Evolutionary conservation across 2,113 vertebrate species (phyloP).

Genomic region (Oxyura jamaicensis): DNA sequence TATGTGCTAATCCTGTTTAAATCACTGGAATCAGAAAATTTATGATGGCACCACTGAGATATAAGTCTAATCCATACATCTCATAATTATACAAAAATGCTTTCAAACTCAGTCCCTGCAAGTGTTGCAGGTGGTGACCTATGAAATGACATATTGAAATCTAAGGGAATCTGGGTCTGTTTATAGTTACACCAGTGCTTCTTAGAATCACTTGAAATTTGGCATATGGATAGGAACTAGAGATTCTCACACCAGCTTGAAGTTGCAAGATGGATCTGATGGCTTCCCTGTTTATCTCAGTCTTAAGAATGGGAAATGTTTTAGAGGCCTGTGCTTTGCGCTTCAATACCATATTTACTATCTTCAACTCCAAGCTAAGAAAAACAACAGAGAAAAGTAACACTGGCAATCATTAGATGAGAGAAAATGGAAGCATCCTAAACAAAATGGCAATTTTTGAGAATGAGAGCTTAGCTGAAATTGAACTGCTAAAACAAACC

Average conservation of each 20-base stretch:
- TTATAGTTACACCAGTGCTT: background rate
- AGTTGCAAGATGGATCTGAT: slow-evolving; percentile 1
- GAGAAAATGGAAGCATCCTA: background rate
- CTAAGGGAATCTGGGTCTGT: background rate
- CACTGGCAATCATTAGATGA: background rate
- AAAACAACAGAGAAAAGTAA: slow-evolving; percentile 16
- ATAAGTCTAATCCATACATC: background rate
- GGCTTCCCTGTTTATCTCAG: background rate
- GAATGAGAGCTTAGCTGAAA: background rate
- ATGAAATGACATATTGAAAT: background rate
- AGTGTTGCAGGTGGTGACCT: background rate
- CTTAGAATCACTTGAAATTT: background rate
- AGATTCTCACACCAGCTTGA: background rate
- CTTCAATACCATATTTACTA: background rate
- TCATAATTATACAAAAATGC: background rate
- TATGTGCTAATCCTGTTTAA: background rate
- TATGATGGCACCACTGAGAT: background rate
- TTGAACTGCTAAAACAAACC: background rate
- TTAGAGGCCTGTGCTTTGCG: slow-evolving; percentile 40
- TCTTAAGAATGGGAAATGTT: slow-evolving; percentile 24
- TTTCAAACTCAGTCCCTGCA: background rate
- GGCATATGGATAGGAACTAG: background rate
- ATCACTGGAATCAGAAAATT: background rate
- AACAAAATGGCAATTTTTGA: background rate
- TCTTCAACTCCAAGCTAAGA: background rate